Base-by-base conservation (phyloP, 1,140 invertebrate species). In the Hylaeus anthracinus region DNA sequence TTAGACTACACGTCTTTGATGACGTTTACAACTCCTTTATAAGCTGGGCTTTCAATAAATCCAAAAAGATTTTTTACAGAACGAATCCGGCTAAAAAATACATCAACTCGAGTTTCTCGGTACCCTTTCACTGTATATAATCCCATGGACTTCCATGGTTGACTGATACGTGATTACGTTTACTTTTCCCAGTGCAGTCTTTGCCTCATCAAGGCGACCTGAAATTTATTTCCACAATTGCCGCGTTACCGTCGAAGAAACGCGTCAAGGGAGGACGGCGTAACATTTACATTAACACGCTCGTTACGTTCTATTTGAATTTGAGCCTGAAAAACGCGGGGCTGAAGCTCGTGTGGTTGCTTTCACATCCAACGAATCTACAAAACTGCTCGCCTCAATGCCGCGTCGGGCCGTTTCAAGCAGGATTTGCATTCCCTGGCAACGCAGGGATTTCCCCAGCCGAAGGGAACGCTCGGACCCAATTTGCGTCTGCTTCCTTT, bases 401-500 rank as follows among this genome's bases (percentile, higher is more conserved):
- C 45, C 43, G 43, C 26, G 71, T 39, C 26, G 58, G 15, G 6
- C 51, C 51, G 51, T 51, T 51, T 51, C 51, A 51, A 51, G 37
- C 14, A 41, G 14, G 12, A 65, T 65, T 55, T 65, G 15, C 72
- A 43, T 74, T 74, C 5, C 39, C 4, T 12, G 9, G 5, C 43
- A 37, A 72, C 26, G 5, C 12, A 26, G 26, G 43, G 26, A 69
- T 76, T 69, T 69, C 55, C 26, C 45, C n/a, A 14, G n/a, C 9
- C n/a, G 41, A 75, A 66, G 5, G 14, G 26, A n/a, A 26, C 5
- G 8, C 26, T 69, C 55, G 66, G 66, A 58, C 41, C 14, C 53
- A 60, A 76, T 76, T 76, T 69, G 56, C 37, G 8, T 48, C 15
- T n/a, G 43, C 12, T 67, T 9, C 51, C 60, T 67, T 76, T 76